phyloP scores from a whole-genome alignment of 2,888 invertebrate species.

The Neocrepidodera transversa region DNA sequence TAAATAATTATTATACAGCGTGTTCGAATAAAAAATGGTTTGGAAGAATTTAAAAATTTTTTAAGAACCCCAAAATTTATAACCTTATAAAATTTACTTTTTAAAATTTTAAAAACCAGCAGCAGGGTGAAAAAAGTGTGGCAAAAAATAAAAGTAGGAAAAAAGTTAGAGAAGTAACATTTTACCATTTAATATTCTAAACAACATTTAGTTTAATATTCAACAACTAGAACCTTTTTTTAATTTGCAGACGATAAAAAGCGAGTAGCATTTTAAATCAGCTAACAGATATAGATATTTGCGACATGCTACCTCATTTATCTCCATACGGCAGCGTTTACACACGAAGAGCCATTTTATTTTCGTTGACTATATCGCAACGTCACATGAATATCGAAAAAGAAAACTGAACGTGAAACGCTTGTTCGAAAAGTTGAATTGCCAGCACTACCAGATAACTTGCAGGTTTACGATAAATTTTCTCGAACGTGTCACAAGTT shows the following conservation, averaged over 20 bases:
- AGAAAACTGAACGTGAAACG: constrained; percentile 46
- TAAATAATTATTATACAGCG: no score
- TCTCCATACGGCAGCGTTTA: constrained; percentile 52
- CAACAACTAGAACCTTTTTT: not conserved
- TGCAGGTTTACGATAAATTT: not conserved
- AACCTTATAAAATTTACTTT: no score
- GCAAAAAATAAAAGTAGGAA: no score
- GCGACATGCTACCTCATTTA: constrained; percentile 44
- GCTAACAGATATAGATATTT: not conserved
- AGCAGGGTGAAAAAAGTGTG: no score
- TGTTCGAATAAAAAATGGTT: no score
- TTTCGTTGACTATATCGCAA: constrained; percentile 55
- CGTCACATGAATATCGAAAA: constrained; percentile 53
- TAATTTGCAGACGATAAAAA: not conserved
- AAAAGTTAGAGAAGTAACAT: no score
- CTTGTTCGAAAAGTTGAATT: constrained; percentile 44
- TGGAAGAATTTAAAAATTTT: no score
- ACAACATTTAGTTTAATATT: no score
- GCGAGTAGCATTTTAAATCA: not conserved
- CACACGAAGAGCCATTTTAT: constrained; percentile 55
- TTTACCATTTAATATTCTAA: no score
- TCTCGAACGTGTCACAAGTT: not conserved
- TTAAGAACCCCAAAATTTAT: no score
- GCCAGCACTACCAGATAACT: not conserved
- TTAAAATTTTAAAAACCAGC: no score